Evolutionary conservation across 2,888 invertebrate species (phyloP), one percentile per base, ranked within the genome.

Genomic region (Agrotis clavis): DNA sequence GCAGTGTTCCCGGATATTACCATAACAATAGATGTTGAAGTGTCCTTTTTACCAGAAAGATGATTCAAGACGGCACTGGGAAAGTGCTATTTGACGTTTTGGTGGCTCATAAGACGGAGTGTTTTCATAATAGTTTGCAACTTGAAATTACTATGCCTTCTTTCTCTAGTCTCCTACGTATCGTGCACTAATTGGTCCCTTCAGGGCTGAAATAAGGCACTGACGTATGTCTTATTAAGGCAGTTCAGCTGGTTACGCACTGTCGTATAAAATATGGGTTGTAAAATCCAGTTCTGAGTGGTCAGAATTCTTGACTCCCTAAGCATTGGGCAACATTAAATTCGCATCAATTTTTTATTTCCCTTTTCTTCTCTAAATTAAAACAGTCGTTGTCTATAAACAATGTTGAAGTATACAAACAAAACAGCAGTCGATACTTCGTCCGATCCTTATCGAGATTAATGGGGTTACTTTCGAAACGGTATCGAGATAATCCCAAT

Each of bases 401-500:
- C 62, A 76, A 66, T 70, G 45, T 76, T 60, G 67, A 71, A 79
- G 72, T 77, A 69, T 70, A 67, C 71, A 74, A 82, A 84, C 82
- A 85, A 87, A 82, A 72, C 79, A 78, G 74, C 67, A 74, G 74
- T 84, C 77, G 56, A 81, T 77, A 72, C 74, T 79, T 77, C 77
- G 67, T 57, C 63, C 75, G 81, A 81, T 86, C 83, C 77, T 84
- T 86, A 87, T 87, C 82, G 72, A 87, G 85, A 87, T 87, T 87
- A 87, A 84, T 86, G 82, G 86, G 82, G 82, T 83, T 85, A 85
- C 82, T 85, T 84, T 81, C 77, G 81, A 67, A 83, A 83, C 71
- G 80, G 78, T 75, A 86, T 87, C 83, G 81, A 87, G 86, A 90
- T 89, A 87, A 89, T 88, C 83, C 85, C 87, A 83, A 90, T 89